These are phyloP conservation scores for Saccopteryx bilineata DNA, from an alignment of 2,113 vertebrate genomes.

Conservation along the genomic window DNA sequence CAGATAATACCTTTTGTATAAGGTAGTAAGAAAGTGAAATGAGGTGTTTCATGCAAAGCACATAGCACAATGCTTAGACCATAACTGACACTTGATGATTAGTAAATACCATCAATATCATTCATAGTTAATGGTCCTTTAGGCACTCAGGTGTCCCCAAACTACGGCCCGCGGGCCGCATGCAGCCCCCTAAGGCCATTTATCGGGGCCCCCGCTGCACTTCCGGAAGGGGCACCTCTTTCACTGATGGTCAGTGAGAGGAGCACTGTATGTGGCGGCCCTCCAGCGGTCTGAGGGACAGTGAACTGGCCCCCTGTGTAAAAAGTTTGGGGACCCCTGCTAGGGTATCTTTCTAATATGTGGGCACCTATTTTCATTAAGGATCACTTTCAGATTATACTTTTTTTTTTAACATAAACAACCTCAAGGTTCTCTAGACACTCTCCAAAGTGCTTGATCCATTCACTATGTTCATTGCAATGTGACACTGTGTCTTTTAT, in stretches of 20 bases:
- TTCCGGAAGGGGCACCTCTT: no score
- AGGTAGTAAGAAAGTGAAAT: background rate
- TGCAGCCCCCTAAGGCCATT: no score
- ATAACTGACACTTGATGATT: background rate
- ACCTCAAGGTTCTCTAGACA: background rate
- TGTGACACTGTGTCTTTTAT: background rate
- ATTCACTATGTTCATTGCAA: conserved; percentile 2
- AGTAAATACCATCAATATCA: background rate
- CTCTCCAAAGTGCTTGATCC: conserved; percentile 39
- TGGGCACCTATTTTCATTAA: background rate
- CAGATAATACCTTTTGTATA: background rate
- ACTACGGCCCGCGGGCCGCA: no score
- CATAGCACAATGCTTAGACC: background rate
- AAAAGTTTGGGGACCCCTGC: no score
- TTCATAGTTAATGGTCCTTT: background rate
- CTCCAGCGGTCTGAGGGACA: no score
- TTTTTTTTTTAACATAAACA: conserved; percentile 61
- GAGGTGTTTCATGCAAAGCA: background rate
- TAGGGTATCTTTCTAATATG: background rate
- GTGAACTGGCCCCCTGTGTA: no score
- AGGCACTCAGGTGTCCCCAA: no score
- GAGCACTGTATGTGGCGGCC: no score
- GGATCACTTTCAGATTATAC: background rate
- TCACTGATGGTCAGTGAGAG: no score
- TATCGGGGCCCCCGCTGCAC: no score